These are phyloP conservation scores for Chelonoidis abingdonii DNA, from an alignment of 2,113 vertebrate genomes.

Conservation along the genomic window DNA sequence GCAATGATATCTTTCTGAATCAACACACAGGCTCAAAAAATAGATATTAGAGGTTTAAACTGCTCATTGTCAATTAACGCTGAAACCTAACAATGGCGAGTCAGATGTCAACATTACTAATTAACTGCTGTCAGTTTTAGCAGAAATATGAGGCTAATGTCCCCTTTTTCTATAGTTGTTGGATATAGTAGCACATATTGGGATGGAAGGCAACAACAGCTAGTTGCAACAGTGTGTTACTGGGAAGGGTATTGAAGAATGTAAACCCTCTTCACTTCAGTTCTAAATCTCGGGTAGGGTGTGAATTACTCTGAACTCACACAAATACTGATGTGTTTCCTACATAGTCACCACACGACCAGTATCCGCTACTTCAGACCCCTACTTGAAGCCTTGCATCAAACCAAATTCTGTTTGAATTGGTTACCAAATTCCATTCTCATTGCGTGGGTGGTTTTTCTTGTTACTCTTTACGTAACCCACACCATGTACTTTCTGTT, in stretches of 20 bases:
- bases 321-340: neutral
- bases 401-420: neutral
- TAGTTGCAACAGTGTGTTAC: neutral
- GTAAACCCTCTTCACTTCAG: neutral
- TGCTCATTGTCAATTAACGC: neutral
- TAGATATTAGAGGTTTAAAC: neutral
- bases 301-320: neutral
- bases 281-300: rapidly evolving
- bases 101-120: neutral
- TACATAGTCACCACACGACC: neutral
- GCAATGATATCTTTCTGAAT: no score
- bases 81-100: neutral
- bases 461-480: neutral
- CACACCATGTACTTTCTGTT: neutral
- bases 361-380: neutral
- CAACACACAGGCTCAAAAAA: no score
- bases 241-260: no score
- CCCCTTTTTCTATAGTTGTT: neutral
- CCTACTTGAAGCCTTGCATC: neutral
- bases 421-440: neutral
- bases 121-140: neutral
- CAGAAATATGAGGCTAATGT: neutral
- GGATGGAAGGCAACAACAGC: neutral
- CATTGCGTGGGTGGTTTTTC: neutral
- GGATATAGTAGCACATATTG: neutral